Percentiles rank a stretch among this genome's conserved stretches.
Evolutionary conservation across 2,797 vertebrate genomes (phyloP).

Genomic region (Falco novaeseelandiae): DNA sequence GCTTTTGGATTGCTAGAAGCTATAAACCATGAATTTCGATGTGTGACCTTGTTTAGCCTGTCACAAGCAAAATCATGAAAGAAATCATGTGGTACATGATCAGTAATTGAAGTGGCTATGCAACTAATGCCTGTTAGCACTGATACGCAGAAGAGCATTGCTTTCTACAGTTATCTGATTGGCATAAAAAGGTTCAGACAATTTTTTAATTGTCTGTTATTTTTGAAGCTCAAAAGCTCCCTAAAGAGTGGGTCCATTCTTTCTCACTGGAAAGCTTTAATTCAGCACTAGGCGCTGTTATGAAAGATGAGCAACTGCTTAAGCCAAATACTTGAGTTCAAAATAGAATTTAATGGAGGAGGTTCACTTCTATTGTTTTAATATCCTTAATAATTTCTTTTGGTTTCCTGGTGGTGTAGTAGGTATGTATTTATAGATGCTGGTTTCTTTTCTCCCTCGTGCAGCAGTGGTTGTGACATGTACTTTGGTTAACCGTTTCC

Average conservation of each 20-base stretch:
- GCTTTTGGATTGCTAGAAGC: not conserved
- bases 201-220: not conserved
- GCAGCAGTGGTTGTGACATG: not conserved
- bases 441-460: rapidly evolving
- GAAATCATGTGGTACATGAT: not conserved
- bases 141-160: not conserved
- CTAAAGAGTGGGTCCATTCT: not conserved
- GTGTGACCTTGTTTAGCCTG: not conserved
- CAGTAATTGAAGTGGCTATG: not conserved
- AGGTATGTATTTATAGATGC: not conserved
- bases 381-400: not conserved
- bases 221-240: not conserved
- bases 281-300: not conserved
- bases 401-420: not conserved
- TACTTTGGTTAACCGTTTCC: not conserved
- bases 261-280: not conserved
- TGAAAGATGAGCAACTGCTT: not conserved
- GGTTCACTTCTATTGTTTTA: not conserved
- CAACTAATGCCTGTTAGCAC: not conserved
- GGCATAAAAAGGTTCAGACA: not conserved
- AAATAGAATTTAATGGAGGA: not conserved
- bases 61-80: not conserved
- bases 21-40: not conserved
- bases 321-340: not conserved
- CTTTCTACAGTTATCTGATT: not conserved